Evolutionary conservation across 2,888 invertebrate species (phyloP).

Genomic region (Bombylius major): DNA sequence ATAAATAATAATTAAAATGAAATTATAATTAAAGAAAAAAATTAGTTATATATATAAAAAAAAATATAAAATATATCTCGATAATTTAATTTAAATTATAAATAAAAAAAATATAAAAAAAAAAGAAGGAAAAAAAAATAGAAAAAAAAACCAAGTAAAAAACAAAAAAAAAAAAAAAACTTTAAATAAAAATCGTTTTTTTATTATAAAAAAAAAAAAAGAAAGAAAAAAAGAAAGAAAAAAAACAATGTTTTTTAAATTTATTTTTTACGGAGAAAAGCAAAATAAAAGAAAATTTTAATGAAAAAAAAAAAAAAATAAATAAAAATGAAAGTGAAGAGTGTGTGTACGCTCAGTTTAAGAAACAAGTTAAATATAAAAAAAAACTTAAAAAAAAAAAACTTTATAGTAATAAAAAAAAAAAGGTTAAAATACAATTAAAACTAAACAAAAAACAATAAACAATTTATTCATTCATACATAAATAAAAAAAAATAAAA

Average conservation of each 20-base stretch:
- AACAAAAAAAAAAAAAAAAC: too few relatives aligned
- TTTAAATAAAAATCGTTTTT: too few relatives aligned
- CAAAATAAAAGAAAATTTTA: too few relatives aligned
- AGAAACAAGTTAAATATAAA: background rate
- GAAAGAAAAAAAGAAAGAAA: too few relatives aligned
- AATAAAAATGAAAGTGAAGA: background rate
- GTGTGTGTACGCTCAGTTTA: too few relatives aligned
- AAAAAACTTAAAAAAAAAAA: slow-evolving; percentile 1
- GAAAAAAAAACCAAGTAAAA: too few relatives aligned
- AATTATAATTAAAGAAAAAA: background rate
- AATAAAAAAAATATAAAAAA: background rate
- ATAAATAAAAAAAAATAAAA: background rate
- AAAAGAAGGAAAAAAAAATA: background rate
- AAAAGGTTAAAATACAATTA: background rate
- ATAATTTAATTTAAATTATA: slow-evolving; percentile 11
- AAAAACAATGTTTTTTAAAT: too few relatives aligned
- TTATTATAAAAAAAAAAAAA: too few relatives aligned
- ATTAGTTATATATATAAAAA: background rate
- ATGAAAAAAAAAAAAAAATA: background rate
- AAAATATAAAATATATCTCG: background rate
- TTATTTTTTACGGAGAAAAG: too few relatives aligned
- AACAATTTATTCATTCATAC: background rate
- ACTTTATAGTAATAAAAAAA: background rate
- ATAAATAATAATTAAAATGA: background rate
- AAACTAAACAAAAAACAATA: too few relatives aligned